Conservation (phyloP, 2,113 vertebrate genomes). For the Cairina moschata region DNA sequence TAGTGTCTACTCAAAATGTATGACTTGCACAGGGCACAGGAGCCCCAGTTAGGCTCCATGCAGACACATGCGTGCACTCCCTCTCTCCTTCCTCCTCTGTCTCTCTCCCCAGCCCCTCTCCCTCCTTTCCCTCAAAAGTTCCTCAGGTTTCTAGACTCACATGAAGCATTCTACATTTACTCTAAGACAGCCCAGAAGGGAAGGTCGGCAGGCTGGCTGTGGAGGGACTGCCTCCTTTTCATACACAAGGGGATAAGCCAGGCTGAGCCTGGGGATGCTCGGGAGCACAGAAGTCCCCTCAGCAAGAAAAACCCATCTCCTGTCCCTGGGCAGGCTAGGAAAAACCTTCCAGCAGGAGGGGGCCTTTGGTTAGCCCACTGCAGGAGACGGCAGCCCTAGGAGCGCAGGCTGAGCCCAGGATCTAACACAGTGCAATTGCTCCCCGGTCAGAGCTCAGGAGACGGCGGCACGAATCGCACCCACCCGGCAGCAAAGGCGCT, state of each 20-base stretch:
- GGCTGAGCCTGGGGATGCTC: not conserved
- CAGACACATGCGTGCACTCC: not conserved
- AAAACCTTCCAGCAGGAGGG: not conserved
- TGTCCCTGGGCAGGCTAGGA: not conserved
- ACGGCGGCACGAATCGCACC: not conserved
- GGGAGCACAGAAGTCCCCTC: not conserved
- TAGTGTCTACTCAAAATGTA: not conserved
- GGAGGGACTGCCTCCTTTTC: not conserved
- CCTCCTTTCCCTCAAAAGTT: not conserved
- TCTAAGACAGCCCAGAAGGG: not conserved
- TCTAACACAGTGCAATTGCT: not conserved
- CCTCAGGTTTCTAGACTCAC: not conserved
- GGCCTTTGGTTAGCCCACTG: not conserved
- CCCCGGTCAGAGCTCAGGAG: not conserved
- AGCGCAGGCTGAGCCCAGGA: not conserved
- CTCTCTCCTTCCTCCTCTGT: not conserved
- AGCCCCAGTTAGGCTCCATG: not conserved
- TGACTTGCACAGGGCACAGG: not conserved
- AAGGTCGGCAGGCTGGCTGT: not conserved
- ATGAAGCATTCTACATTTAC: not conserved
- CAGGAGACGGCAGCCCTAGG: not conserved
- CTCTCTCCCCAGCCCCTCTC: no score
- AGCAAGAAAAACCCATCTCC: not conserved
- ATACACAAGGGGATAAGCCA: fast-evolving
- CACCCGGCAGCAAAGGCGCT: not conserved